Evolutionary conservation across 2,797 vertebrate species (phyloP), one percentile per base, ranked within the genome.

Genomic region (Urophycis tenuis): DNA sequence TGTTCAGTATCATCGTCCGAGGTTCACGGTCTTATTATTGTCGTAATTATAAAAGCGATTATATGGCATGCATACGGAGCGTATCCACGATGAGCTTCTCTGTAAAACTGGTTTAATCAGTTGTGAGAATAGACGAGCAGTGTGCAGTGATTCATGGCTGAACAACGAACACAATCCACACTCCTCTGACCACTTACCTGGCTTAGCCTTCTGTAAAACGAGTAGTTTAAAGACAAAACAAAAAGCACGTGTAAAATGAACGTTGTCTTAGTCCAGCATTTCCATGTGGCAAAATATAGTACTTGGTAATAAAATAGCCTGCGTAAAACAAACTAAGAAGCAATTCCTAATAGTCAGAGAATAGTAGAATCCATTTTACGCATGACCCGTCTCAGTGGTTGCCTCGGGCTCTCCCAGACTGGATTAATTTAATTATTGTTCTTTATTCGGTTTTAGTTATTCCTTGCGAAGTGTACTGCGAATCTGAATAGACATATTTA

Each of bases 71-170:
- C 82, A 82, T 83, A 88, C 84, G 79, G 80, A 79, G 81, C 83
- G 77, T 72, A 78, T 80, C 86, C 74, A 74, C 79, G 80, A 80
- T 78, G 41, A 83, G 41, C 30, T 60, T 76, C n/a, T 84, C 78
- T 80, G 88, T 75, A 85, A 85, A 91, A 91, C 91, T 87, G 87
- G 88, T 90, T 91, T 81, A 85, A 87, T 91, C 84, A 85, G 88
- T 89, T 76, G 75, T 81, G 81, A 77, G 81, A 82, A 77, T 69
- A 79, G 53, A 75, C 45, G 64, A 76, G 67, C 72, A 85, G 88
- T 34, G 77, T 76, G 75, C 81, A 0, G 82, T 85, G 89, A 91
- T 87, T 92, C 83, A 88, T 72, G 49, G 33, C 49, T 53, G 74
- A 84, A 81, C 77, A 85, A 88, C 73, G 80, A 34, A 35, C n/a